Conservation (phyloP, 2,888 invertebrate species). For the Leptinotarsa peninsularis region DNA sequence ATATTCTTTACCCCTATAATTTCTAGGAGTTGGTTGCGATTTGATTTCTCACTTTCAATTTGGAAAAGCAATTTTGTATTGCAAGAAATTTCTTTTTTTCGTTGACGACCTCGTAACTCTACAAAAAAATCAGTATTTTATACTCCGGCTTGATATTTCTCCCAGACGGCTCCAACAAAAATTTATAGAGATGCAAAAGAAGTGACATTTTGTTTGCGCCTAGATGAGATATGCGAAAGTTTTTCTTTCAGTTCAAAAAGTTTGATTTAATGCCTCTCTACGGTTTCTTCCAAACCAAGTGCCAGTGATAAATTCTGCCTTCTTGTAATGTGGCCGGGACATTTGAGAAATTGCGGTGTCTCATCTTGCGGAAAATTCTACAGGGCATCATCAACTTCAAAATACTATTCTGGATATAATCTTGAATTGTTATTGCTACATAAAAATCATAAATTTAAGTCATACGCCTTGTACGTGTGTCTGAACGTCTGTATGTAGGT, state of each 20-base stretch:
- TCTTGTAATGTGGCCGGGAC: constrained; percentile 7
- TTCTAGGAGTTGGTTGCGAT: too few species aligned
- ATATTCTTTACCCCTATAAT: too few species aligned
- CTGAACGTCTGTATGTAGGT: too few species aligned
- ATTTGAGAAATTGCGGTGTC: neutral
- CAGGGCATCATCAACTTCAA: neutral
- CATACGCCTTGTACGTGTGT: too few species aligned
- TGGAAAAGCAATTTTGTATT: too few species aligned
- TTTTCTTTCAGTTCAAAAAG: constrained; percentile 10
- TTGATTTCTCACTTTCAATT: too few species aligned
- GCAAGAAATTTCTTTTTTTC: neutral
- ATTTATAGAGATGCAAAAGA: constrained; percentile 11
- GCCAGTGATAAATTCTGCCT: constrained; percentile 7
- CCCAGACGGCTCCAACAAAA: neutral
- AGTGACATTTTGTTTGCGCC: constrained; percentile 14
- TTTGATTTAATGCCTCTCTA: constrained; percentile 12
- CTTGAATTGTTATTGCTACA: too few species aligned
- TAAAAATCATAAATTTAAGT: too few species aligned
- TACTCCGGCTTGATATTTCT: neutral
- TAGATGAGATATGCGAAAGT: constrained; percentile 10
- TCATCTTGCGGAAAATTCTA: neutral
- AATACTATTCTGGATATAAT: too few species aligned
- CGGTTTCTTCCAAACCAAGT: constrained; percentile 6
- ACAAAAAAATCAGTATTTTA: neutral
- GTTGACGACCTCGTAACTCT: neutral